Conservation (phyloP, 2,113 vertebrate species). For the Mormyrus lacerda region DNA sequence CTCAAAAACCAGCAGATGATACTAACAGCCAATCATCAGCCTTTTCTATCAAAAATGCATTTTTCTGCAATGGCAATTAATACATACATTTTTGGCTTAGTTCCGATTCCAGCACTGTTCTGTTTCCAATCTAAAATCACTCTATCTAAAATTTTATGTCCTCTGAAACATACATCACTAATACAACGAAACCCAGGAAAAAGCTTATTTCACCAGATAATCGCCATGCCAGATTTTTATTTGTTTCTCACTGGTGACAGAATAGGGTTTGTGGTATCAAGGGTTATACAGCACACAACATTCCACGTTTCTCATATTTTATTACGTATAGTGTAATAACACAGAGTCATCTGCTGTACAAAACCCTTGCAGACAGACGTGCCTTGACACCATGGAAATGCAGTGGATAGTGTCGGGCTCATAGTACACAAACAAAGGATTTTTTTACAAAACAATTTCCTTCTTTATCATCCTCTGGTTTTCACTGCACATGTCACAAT, state of each 20-base stretch:
- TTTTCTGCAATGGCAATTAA: background rate
- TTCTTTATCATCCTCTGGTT: background rate
- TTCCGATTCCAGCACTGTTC: background rate
- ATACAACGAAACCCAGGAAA: background rate
- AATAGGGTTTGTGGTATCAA: background rate
- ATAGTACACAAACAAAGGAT: background rate
- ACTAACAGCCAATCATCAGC: background rate
- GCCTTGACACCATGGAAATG: background rate
- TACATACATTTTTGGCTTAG: background rate
- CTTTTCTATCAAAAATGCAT: background rate
- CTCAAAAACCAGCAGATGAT: background rate
- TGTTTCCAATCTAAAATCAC: background rate
- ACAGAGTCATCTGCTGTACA: background rate
- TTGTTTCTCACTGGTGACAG: background rate
- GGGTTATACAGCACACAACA: background rate
- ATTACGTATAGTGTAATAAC: background rate
- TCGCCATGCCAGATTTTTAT: background rate
- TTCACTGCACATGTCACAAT: background rate
- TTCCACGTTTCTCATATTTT: background rate
- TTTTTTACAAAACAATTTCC: background rate
- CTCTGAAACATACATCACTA: background rate
- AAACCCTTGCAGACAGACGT: background rate
- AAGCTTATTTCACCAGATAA: background rate
- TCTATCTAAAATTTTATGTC: background rate
- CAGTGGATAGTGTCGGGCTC: background rate